Evolutionary conservation across 2,113 vertebrate species (phyloP).

Genomic region (Meleagris gallopavo): DNA sequence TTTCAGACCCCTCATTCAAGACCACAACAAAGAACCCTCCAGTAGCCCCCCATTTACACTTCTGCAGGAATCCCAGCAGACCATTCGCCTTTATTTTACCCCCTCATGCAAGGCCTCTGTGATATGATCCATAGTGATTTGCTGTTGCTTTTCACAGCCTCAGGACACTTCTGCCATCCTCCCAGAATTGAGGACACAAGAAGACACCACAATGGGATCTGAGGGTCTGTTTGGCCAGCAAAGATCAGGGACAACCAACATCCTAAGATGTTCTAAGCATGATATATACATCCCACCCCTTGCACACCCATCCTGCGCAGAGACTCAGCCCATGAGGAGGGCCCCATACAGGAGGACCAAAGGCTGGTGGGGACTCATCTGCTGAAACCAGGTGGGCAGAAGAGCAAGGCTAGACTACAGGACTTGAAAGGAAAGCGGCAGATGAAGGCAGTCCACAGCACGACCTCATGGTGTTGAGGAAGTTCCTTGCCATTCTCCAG

Average conservation of each 20-base stretch:
- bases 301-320: not conserved
- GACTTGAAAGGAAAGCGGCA: not conserved
- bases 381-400: not conserved
- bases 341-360: not conserved
- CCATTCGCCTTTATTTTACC: fast-evolving
- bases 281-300: not conserved
- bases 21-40: not conserved
- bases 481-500: not conserved
- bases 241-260: fast-evolving
- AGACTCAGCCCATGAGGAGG: not conserved
- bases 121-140: not conserved
- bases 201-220: fast-evolving
- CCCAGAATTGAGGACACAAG: not conserved
- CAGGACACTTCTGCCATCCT: not conserved
- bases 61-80: not conserved
- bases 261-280: not conserved
- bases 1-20: not conserved
- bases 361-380: not conserved
- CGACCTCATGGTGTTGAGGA: not conserved
- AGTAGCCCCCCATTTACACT: not conserved
- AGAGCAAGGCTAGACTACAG: not conserved
- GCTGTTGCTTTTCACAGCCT: not conserved
- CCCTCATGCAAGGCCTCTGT: not conserved
- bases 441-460: not conserved
- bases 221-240: not conserved